Evolutionary conservation across 2,113 vertebrate species (phyloP), one percentile per base, ranked within the genome.

Genomic region (Pterophyllum scalare): DNA sequence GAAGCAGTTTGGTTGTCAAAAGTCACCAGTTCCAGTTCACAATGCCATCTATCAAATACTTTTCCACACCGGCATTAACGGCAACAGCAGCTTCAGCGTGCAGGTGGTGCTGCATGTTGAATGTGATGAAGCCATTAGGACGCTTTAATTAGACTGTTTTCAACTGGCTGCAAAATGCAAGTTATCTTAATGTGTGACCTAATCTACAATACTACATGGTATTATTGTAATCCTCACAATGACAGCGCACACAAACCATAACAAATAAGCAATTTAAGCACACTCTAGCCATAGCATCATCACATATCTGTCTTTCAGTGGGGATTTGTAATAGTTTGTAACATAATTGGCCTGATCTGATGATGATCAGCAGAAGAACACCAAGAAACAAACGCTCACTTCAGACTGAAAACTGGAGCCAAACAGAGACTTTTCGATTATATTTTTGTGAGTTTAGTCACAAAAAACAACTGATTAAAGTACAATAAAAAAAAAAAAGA

Each of bases 51-150:
- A 31, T 76, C 70, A 17, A 80, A 87, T 81, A 65, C 85, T 70
- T 59, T 87, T 13, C 38, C 56, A 79, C 40, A 74, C 49, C 38
- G 26, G 74, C 28, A 31, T 7, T 56, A 70, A 77, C 60, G 7
- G 40, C 76, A 58, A 78, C 61, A 60, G 61, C 65, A 86, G 78
- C 22, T 60, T 40, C 8, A 43, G 31, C 70, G 7, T 43, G 43
- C 28, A 24, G 61, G 80, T 24, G 65, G 46, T 49, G 75, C 70
- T 80, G 83, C 59, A 38, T 64, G 62, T 46, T 46, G 59, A 80
- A 70, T 17, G n/a, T 28, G 72, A 82, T 81, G 81, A 38, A 35
- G 78, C 77, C 8, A 80, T 89, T 81, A 87, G 10, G 11, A 61
- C 31, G 57, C 33, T 65, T 83, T 81, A 60, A 89, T 88, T 74